A percentile compares a stretch with the other conserved stretches of the same genome.
Evolutionary conservation across 2,113 vertebrate genomes (phyloP).

Genomic region (Thalassoma bifasciatum): DNA sequence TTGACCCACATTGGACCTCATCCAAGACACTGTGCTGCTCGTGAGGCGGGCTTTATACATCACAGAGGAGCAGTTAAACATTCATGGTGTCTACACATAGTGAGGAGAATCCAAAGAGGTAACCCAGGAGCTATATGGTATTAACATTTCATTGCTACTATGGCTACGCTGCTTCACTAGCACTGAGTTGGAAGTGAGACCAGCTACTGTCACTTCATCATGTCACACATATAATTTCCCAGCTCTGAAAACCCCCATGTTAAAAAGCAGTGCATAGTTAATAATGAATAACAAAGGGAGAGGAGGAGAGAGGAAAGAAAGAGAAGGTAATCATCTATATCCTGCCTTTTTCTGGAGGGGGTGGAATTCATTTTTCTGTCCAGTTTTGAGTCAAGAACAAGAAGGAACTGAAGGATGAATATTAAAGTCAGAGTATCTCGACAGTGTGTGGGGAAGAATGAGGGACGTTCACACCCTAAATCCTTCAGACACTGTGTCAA

Average conservation of each 20-base stretch:
- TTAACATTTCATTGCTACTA: conserved; percentile 72
- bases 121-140: conserved; percentile 70
- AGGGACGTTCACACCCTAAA: conserved; percentile 40
- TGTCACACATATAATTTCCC: conserved; percentile 68
- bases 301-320: conserved; percentile 5
- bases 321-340: conserved; percentile 47
- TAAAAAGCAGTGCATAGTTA: conserved; percentile 51
- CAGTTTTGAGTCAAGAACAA: conserved; percentile 27
- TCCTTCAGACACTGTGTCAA: conserved; percentile 47
- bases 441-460: conserved; percentile 26
- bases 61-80: conserved; percentile 70
- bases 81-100: conserved; percentile 69
- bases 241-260: conserved; percentile 47
- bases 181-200: conserved; percentile 51
- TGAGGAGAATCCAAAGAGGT: conserved; percentile 61
- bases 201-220: conserved; percentile 68
- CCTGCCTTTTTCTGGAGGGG: conserved; percentile 46
- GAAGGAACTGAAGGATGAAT: conserved; percentile 35
- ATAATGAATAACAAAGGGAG: conserved; percentile 53
- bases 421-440: conserved; percentile 35
- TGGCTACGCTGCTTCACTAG: conserved; percentile 59
- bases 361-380: conserved; percentile 51
- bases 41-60: conserved; percentile 64
- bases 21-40: conserved; percentile 58
- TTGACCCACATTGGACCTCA: conserved; percentile 77